phyloP scores from a whole-genome alignment of 2,113 vertebrate genomes.

The Corapipo altera region DNA sequence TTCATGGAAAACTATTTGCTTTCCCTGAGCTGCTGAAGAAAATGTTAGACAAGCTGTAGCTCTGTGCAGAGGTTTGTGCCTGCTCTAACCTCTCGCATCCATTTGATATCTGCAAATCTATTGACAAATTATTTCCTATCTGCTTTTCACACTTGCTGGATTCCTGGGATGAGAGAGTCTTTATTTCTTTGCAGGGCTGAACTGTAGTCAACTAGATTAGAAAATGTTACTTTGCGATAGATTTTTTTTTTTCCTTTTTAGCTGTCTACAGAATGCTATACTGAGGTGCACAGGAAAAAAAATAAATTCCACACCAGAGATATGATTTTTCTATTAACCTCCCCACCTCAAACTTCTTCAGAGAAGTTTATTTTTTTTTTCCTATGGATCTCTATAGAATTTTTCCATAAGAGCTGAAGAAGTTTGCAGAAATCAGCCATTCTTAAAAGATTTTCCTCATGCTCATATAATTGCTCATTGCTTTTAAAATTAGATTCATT shows the following conservation, averaged over 20 bases:
- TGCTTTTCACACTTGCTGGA: constrained; percentile 24
- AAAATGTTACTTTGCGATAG: constrained; percentile 33
- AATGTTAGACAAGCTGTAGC: constrained; percentile 12
- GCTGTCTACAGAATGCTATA: background rate
- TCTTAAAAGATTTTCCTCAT: background rate
- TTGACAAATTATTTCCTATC: constrained; percentile 48
- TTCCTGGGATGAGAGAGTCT: constrained; percentile 29
- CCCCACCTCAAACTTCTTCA: background rate
- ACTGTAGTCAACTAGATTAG: constrained; percentile 2
- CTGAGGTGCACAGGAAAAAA: background rate
- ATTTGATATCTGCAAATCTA: constrained; percentile 45
- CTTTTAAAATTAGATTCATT: background rate
- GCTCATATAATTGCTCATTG: background rate
- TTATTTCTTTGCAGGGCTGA: constrained; percentile 26
- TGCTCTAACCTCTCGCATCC: background rate
- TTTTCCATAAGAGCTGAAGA: background rate
- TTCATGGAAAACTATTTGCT: constrained; percentile 55
- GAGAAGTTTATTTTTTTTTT: background rate
- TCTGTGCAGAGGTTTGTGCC: background rate
- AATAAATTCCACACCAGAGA: constrained; percentile 1
- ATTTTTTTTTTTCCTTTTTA: background rate
- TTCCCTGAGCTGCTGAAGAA: constrained; percentile 33
- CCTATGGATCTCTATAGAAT: background rate
- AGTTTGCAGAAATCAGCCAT: background rate
- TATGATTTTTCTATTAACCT: constrained; percentile 57